phyloP scores from a whole-genome alignment of 2,797 vertebrate species.

The Parotocinclus haroldoi region DNA sequence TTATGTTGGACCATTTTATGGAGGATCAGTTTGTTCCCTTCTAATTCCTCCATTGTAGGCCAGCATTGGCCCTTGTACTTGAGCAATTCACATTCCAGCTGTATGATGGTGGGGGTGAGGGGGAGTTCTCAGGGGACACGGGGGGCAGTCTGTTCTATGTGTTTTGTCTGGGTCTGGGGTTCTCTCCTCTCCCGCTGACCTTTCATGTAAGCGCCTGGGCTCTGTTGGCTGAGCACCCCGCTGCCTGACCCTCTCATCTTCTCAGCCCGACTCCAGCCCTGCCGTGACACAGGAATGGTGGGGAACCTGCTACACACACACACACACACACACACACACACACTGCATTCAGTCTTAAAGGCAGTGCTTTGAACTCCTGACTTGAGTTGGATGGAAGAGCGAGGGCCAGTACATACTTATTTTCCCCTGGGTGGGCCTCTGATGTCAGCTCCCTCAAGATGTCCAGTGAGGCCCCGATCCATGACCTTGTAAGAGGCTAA shows the following conservation, averaged over 20 bases:
- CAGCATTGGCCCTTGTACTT: constrained; percentile 63
- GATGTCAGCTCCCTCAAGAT: constrained; percentile 49
- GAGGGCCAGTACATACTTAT: constrained; percentile 51
- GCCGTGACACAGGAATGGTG: constrained; percentile 43
- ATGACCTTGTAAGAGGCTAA: constrained; percentile 65
- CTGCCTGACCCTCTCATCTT: constrained; percentile 46
- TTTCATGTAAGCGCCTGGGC: constrained; percentile 53
- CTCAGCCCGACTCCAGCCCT: constrained; percentile 44
- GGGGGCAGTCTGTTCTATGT: constrained; percentile 59
- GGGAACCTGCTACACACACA: constrained; percentile 34
- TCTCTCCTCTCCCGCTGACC: constrained; percentile 55
- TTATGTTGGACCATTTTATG: background rate
- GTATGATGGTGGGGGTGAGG: constrained; percentile 62
- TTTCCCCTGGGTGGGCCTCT: constrained; percentile 55
- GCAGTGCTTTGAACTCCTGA: constrained; percentile 54
- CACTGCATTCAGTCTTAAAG: constrained; percentile 45
- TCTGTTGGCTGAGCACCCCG: constrained; percentile 46
- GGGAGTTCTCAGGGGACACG: constrained; percentile 49
- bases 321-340: constrained; percentile 33
- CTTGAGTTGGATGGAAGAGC: constrained; percentile 42
- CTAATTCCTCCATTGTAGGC: constrained; percentile 52
- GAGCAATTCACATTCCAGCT: constrained; percentile 81
- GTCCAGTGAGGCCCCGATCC: constrained; percentile 58
- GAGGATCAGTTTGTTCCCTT: constrained; percentile 8
- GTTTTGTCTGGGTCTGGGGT: constrained; percentile 81